A percentile compares a stretch with the other conserved stretches of the same genome.
These are phyloP conservation scores for Arizona elegans DNA, from an alignment of 2,113 vertebrate species.

Conservation along the genomic window DNA sequence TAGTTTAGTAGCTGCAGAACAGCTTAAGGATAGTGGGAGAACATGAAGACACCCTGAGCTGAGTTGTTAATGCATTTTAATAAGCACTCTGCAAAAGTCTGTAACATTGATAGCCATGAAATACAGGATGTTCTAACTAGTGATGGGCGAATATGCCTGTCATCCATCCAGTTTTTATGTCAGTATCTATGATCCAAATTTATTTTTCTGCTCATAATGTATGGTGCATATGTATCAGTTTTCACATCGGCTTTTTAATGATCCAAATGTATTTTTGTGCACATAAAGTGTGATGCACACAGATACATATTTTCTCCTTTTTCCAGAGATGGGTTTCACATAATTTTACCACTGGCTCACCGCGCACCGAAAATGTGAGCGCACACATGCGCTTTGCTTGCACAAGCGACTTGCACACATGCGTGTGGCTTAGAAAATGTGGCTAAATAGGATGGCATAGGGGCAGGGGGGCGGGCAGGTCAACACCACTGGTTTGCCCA, in stretches of 20 bases:
- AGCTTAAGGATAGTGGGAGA: conserved; percentile 66
- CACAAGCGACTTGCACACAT: too few relatives aligned
- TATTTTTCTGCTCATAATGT: background rate
- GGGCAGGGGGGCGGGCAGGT: too few relatives aligned
- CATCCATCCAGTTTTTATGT: background rate
- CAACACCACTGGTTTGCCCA: too few relatives aligned
- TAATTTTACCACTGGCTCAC: too few relatives aligned
- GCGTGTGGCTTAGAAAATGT: too few relatives aligned
- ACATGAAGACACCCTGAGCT: conserved; percentile 65
- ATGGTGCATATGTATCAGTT: background rate
- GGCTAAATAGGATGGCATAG: too few relatives aligned
- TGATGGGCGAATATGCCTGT: background rate
- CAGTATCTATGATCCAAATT: background rate
- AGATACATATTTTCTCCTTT: background rate
- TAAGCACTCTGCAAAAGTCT: conserved; percentile 47
- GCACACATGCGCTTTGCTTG: too few relatives aligned
- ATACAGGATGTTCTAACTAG: conserved; percentile 10
- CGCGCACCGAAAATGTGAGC: too few relatives aligned
- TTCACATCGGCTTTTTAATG: background rate
- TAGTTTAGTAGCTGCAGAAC: conserved; percentile 67
- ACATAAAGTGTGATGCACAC: background rate
- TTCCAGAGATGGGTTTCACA: background rate
- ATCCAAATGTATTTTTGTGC: background rate
- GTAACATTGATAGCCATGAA: conserved; percentile 32
- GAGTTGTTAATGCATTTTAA: conserved; percentile 68